Evolutionary conservation across 2,888 invertebrate genomes (phyloP), one percentile per base, ranked within the genome.

Genomic region (Herminia tarsipennalis): DNA sequence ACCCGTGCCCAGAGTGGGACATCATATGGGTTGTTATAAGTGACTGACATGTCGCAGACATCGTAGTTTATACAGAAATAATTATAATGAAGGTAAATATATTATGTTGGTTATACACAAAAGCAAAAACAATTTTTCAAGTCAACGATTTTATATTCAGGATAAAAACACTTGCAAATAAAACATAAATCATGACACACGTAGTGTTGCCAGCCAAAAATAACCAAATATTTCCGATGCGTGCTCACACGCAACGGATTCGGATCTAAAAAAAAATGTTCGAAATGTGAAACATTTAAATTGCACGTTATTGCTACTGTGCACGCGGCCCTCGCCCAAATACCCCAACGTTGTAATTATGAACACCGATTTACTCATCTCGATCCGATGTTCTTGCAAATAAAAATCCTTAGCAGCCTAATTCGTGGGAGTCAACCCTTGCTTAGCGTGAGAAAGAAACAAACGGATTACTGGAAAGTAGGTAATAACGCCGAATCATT

Each of bases 251-350:
- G 70, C 70, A 66, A 68, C 33, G 18, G 40, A 53, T 50, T 51
- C 54, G 53, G 30, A 55, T 52, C 49, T 12, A 40, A 47, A 56
- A 57, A 62, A 67, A 61, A 50, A 43, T 65, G 75, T 84, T 86
- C 79, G 84, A 88, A 86, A 91, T 91, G 84, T 79, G 83, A 90
- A 91, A 84, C 86, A 91, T 91, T 91, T 91, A 91, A 90, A 91
- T 91, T 90, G 84, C 83, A 86, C 80, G 86, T 87, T 87, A 82
- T 81, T 82, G 91, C 91, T 91, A 91, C 91, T 80, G 91, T 90
- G 89, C 88, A 84, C 83, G 83, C 83, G 82, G 78, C 73, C 71
- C 74, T 81, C 74, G 76, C 73, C 76, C 85, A 83, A 88, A 90
- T 90, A 88, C 81, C 83, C 64, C 70, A 66, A 70, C 71, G 81